Evolutionary conservation across 2,888 invertebrate genomes (phyloP).

Genomic region (Stenodema calcarata): DNA sequence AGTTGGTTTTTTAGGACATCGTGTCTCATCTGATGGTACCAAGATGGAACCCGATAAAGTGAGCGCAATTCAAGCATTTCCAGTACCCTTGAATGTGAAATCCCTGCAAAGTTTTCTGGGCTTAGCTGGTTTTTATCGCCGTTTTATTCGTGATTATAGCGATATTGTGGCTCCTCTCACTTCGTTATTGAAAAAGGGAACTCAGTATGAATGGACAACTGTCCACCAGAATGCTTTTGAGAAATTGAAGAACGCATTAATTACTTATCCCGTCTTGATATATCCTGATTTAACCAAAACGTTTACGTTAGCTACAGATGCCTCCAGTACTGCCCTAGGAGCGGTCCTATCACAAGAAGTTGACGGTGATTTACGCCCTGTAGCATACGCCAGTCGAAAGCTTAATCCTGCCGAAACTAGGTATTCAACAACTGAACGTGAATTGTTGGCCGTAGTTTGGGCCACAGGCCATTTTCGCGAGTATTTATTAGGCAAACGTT

Average conservation of each 20-base stretch:
- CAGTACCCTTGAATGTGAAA: no score
- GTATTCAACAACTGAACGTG: background rate
- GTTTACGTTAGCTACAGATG: background rate
- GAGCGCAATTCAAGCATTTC: no score
- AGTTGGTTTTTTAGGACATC: no score
- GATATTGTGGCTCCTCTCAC: background rate
- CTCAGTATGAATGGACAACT: background rate
- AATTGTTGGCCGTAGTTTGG: background rate
- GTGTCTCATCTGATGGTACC: no score
- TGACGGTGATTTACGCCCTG: background rate
- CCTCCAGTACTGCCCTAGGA: background rate
- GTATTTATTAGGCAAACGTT: background rate
- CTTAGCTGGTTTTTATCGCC: background rate
- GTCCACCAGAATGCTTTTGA: background rate
- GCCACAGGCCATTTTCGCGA: background rate
- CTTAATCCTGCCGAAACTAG: background rate
- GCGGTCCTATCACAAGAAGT: background rate
- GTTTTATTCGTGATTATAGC: background rate
- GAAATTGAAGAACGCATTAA: background rate
- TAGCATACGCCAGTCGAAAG: background rate
- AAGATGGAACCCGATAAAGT: background rate
- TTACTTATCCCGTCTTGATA: background rate
- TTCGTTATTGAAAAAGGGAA: background rate
- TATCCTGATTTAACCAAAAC: background rate
- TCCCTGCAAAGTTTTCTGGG: background rate